A percentile compares a stretch with the other conserved stretches of the same genome.
These are phyloP conservation scores for Gerris buenoi DNA, from an alignment of 1,140 invertebrate species.

Conservation along the genomic window DNA sequence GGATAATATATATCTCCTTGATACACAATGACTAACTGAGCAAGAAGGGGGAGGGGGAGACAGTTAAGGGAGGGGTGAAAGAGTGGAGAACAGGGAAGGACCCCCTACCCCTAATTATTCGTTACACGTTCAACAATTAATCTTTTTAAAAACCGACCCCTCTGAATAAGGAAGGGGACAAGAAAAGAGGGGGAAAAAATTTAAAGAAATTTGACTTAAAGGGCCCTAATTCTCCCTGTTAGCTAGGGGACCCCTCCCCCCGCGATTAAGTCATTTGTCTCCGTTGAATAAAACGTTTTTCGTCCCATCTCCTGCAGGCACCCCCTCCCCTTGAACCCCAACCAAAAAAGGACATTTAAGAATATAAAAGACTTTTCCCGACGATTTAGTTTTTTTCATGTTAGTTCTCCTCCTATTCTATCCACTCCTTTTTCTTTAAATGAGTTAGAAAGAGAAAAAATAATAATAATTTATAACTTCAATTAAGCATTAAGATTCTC, in stretches of 20 bases:
- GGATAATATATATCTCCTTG: no score
- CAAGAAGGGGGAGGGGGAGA: no score
- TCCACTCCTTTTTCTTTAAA: no score
- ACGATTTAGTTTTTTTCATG: no score
- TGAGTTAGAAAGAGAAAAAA: no score
- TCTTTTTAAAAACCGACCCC: not conserved
- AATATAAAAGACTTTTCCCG: no score
- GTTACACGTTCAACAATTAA: not conserved
- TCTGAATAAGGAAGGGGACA: not conserved
- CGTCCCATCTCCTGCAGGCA: not conserved
- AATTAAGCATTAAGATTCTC: no score
- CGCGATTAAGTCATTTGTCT: not conserved
- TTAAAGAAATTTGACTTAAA: not conserved
- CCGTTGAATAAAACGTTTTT: not conserved
- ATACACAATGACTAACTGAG: no score
- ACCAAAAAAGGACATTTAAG: not conserved
- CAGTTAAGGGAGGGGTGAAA: no score
- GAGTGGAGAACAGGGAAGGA: no score
- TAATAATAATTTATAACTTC: no score
- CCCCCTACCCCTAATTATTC: not conserved
- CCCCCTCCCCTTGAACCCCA: not conserved
- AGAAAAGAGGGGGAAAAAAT: not conserved
- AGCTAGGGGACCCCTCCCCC: not conserved
- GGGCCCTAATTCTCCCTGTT: not conserved
- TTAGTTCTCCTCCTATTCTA: no score